These are phyloP conservation scores for Tinea trinotella DNA, from an alignment of 2,888 invertebrate genomes.

Conservation along the genomic window DNA sequence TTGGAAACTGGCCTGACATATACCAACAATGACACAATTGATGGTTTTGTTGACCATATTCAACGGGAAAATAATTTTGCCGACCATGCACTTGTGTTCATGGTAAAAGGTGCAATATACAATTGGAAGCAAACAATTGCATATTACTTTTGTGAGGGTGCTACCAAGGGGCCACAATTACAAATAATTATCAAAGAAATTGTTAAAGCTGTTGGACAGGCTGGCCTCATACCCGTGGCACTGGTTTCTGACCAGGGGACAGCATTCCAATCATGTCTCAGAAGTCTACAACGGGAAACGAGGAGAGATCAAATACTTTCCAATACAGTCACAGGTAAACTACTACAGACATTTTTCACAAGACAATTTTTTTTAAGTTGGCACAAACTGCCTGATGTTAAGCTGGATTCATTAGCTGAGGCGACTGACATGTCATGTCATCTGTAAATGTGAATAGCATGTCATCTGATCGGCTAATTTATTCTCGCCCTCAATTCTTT, in stretches of 20 bases:
- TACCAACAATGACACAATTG: too few species aligned
- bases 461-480: too few species aligned
- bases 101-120: conserved; percentile 12
- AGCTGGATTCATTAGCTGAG: too few species aligned
- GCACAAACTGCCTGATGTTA: too few species aligned
- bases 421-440: too few species aligned
- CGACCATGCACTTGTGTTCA: conserved; percentile 8
- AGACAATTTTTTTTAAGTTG: too few species aligned
- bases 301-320: too few species aligned
- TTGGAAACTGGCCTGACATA: too few species aligned
- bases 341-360: too few species aligned
- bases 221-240: conserved; percentile 18
- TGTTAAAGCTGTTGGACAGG: conserved; percentile 6
- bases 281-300: conserved; percentile 8
- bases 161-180: conserved; percentile 1
- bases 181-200: conserved; percentile 9
- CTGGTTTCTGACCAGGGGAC: conserved; percentile 19
- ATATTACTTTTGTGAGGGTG: conserved; percentile 19
- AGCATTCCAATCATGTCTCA: conserved; percentile 16
- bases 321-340: too few species aligned
- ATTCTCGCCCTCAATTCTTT: too few species aligned
- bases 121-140: conserved; percentile 19
- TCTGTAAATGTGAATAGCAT: too few species aligned
- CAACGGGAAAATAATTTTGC: neutral
- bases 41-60: neutral